phyloP scores from a whole-genome alignment of 2,113 vertebrate genomes.

The Upupa epops region DNA sequence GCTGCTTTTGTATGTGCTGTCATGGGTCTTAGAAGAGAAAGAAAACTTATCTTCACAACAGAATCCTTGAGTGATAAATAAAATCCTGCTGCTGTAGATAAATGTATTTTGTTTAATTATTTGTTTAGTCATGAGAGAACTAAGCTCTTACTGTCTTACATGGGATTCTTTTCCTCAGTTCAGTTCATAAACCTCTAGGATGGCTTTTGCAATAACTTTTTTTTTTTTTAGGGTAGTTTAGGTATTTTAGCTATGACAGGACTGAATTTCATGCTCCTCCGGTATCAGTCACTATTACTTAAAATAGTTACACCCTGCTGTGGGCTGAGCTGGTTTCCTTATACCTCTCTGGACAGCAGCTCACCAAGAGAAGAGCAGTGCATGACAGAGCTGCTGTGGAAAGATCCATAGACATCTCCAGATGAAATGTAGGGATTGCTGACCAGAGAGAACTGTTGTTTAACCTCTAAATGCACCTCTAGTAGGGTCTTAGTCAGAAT shows the following conservation, averaged over 20 bases:
- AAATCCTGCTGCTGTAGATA: neutral
- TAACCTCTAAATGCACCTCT: neutral
- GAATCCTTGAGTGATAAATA: neutral
- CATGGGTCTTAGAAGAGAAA: neutral
- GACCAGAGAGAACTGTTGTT: neutral
- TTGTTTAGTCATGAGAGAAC: neutral
- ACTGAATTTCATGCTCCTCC: slow-evolving; percentile 62
- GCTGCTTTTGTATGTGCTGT: neutral
- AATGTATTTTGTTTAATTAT: neutral
- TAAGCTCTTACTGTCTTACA: neutral
- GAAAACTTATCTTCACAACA: neutral
- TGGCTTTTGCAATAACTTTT: neutral
- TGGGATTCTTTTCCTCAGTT: neutral
- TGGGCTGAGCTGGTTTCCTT: neutral
- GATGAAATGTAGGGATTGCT: neutral
- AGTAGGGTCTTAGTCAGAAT: neutral
- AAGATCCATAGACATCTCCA: neutral
- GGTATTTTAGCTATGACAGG: slow-evolving; percentile 63
- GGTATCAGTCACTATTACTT: slow-evolving; percentile 45
- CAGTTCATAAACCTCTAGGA: neutral
- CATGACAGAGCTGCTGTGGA: neutral
- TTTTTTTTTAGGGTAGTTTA: neutral
- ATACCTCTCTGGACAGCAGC: neutral
- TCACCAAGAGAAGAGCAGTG: neutral
- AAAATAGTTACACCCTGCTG: slow-evolving; percentile 55